A percentile compares a stretch with the other conserved stretches of the same genome.
These are phyloP conservation scores for Eulemur macaco DNA, from an alignment of 2,113 vertebrate genomes.

Conservation along the genomic window DNA sequence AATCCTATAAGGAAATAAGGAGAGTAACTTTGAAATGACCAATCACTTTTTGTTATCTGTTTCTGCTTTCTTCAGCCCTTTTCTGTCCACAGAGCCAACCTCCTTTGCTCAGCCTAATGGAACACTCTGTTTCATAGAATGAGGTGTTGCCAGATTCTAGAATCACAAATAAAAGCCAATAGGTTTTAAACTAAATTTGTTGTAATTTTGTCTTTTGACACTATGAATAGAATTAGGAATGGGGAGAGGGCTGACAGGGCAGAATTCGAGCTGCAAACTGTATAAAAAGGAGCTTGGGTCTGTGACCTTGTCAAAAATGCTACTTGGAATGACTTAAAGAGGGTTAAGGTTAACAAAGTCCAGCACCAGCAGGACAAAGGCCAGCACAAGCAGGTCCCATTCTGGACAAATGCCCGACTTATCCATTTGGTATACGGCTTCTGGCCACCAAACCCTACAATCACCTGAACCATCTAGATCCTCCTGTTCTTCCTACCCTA, in stretches of 20 bases:
- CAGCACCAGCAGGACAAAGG: neutral
- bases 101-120: too few species aligned
- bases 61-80: too few species aligned
- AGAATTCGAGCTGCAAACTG: neutral
- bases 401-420: neutral
- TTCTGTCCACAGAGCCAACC: too few species aligned
- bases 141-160: too few species aligned
- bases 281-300: constrained; percentile 4
- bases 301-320: neutral
- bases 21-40: too few species aligned
- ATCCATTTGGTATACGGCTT: neutral
- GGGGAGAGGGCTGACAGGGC: neutral
- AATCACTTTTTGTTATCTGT: too few species aligned
- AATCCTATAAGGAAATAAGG: too few species aligned
- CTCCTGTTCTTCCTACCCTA: neutral
- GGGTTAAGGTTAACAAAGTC: neutral
- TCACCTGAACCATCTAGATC: neutral
- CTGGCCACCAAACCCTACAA: neutral
- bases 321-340: neutral
- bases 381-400: neutral
- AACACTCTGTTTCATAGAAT: too few species aligned
- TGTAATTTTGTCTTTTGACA: neutral
- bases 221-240: constrained; percentile 21
- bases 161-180: too few species aligned
- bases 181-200: too few species aligned